These are phyloP conservation scores for Centropristis striata DNA, from an alignment of 2,113 vertebrate genomes.

Conservation along the genomic window DNA sequence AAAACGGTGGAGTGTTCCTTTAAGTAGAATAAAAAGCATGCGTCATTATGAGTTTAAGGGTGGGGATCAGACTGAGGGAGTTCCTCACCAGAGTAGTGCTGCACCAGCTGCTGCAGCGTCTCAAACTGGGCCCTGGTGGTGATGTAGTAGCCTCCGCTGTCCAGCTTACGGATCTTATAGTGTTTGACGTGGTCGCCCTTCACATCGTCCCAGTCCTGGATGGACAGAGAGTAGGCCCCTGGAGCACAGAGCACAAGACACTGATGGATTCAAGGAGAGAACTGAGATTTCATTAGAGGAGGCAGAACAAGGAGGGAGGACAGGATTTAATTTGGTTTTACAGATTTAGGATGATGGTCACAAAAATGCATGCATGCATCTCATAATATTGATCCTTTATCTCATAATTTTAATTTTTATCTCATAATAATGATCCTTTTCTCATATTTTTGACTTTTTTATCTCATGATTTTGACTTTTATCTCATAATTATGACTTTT, in stretches of 20 bases:
- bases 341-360: no score
- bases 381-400: no score
- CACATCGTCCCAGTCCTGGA: slow-evolving; percentile 99
- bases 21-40: neutral
- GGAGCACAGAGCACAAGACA: slow-evolving; percentile 33
- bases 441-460: no score
- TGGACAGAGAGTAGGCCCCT: slow-evolving; percentile 99
- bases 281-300: no score
- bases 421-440: no score
- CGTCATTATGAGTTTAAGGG: neutral
- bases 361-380: no score
- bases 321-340: no score
- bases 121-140: slow-evolving; percentile 99
- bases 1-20: neutral
- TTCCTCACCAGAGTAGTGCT: slow-evolving; percentile 97
- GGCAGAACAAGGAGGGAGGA: no score
- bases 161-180: slow-evolving; percentile 98
- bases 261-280: neutral
- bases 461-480: no score
- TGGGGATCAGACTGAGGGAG: no score
- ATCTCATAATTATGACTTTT: no score
- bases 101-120: slow-evolving; percentile 98
- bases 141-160: slow-evolving; percentile 98
- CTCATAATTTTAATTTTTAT: no score
- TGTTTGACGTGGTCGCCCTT: slow-evolving; percentile 99